A percentile compares a stretch with the other conserved stretches of the same genome.
These are phyloP conservation scores for Charaxes varanes DNA, from an alignment of 1,140 invertebrate genomes.

Conservation along the genomic window DNA sequence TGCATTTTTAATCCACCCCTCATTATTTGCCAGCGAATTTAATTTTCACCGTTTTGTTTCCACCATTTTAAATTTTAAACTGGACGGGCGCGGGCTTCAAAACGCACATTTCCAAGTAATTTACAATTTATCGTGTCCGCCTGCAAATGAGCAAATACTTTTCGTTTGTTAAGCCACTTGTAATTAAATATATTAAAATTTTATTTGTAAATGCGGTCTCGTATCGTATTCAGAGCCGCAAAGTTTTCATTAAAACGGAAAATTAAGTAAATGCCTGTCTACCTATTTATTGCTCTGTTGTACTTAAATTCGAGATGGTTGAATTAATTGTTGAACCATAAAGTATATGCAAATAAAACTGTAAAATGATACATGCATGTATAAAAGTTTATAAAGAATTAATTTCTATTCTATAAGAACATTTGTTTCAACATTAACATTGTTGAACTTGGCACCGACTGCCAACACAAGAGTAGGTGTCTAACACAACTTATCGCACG, in stretches of 20 bases:
- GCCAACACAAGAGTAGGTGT: no score
- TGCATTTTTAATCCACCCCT: slow-evolving; percentile 71
- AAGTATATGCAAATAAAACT: no score
- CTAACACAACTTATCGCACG: no score
- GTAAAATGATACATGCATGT: no score
- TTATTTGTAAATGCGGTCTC: slow-evolving; percentile 57
- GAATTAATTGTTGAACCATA: no score
- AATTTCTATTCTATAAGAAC: no score
- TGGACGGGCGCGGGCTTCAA: slow-evolving; percentile 43
- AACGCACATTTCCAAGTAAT: slow-evolving; percentile 69
- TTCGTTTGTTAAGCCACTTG: slow-evolving; percentile 68
- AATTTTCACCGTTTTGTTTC: slow-evolving; percentile 59
- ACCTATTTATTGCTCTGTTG: neutral
- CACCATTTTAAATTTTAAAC: slow-evolving; percentile 65
- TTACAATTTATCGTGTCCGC: slow-evolving; percentile 71
- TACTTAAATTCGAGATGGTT: no score
- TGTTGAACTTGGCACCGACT: no score
- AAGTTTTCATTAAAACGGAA: slow-evolving; percentile 36
- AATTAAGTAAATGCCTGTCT: slow-evolving; percentile 21
- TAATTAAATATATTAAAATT: slow-evolving; percentile 68
- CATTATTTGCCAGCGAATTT: slow-evolving; percentile 70
- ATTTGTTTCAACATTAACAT: no score
- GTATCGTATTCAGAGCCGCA: slow-evolving; percentile 37
- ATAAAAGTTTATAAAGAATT: no score
- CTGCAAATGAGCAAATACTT: slow-evolving; percentile 71